Conservation (phyloP, 2,888 invertebrate species). For the Leptura quadrifasciata region DNA sequence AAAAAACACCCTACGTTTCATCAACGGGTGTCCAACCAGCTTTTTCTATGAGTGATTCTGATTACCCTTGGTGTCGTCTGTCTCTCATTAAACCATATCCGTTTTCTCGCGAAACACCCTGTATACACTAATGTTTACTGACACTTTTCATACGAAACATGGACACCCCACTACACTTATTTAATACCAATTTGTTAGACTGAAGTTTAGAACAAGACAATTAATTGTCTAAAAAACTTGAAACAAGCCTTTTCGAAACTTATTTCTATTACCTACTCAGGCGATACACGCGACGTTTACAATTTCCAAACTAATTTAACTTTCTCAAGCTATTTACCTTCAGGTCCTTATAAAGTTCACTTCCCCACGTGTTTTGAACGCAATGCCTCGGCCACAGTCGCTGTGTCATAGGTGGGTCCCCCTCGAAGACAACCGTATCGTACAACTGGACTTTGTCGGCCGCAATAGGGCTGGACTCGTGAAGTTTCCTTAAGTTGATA, state of each 20-base stretch:
- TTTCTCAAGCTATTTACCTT: conserved; percentile 76
- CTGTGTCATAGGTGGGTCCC: conserved; percentile 89
- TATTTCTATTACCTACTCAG: conserved; percentile 22
- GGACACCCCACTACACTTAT: not conserved
- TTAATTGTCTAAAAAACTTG: conserved; percentile 21
- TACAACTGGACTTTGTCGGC: conserved; percentile 84
- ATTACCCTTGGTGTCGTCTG: too few species aligned
- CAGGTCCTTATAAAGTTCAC: conserved; percentile 91
- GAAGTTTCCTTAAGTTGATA: conserved; percentile 80
- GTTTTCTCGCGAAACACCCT: too few species aligned
- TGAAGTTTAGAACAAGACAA: conserved; percentile 9
- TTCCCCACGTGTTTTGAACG: conserved; percentile 95
- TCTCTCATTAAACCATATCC: too few species aligned
- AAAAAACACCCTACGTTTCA: too few species aligned
- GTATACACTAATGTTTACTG: not conserved
- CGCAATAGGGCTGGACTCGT: conserved; percentile 81
- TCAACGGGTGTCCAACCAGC: too few species aligned
- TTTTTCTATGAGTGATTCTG: too few species aligned
- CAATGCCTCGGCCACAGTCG: conserved; percentile 96
- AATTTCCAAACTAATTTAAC: conserved; percentile 52
- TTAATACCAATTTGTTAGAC: conserved; percentile 3
- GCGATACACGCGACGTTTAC: conserved; percentile 49
- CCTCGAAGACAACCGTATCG: conserved; percentile 93
- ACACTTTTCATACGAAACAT: not conserved
- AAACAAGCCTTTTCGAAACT: conserved; percentile 22